Conservation (phyloP, 2,888 invertebrate genomes). For the Chalcis sispes region DNA sequence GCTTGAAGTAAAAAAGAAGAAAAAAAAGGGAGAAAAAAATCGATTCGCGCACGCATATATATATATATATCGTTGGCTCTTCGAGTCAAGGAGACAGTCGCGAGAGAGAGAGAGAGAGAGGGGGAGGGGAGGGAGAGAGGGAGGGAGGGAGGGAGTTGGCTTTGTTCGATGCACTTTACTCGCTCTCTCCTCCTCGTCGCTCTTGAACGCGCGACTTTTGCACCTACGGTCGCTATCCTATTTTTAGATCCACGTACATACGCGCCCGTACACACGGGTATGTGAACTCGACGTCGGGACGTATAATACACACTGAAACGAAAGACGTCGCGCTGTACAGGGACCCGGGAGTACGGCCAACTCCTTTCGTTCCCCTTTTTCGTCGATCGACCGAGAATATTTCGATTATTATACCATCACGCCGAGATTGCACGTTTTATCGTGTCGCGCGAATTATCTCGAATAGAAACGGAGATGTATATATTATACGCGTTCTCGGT, state of each 20-base stretch:
- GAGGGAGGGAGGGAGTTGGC: too few relatives aligned
- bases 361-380: too few relatives aligned
- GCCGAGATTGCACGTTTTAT: constrained; percentile 32
- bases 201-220: constrained; percentile 37
- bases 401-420: too few relatives aligned
- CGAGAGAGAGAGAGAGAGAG: too few relatives aligned
- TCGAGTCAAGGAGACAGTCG: too few relatives aligned
- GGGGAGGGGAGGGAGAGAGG: too few relatives aligned
- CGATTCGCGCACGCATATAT: too few relatives aligned
- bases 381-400: too few relatives aligned
- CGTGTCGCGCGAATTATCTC: constrained; percentile 29
- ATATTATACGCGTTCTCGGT: not conserved
- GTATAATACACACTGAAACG: not conserved
- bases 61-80: not conserved
- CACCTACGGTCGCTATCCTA: not conserved
- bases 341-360: constrained; percentile 2
- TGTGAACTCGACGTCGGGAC: constrained; percentile 34
- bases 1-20: not conserved
- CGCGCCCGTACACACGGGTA: not conserved
- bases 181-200: constrained; percentile 11
- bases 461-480: not conserved
- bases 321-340: constrained; percentile 20
- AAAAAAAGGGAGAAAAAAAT: not conserved
- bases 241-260: constrained; percentile 17
- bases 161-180: constrained; percentile 16